Evolutionary conservation across 2,888 invertebrate genomes (phyloP), one percentile per base, ranked within the genome.

Genomic region (Strigamia transsilvanica): DNA sequence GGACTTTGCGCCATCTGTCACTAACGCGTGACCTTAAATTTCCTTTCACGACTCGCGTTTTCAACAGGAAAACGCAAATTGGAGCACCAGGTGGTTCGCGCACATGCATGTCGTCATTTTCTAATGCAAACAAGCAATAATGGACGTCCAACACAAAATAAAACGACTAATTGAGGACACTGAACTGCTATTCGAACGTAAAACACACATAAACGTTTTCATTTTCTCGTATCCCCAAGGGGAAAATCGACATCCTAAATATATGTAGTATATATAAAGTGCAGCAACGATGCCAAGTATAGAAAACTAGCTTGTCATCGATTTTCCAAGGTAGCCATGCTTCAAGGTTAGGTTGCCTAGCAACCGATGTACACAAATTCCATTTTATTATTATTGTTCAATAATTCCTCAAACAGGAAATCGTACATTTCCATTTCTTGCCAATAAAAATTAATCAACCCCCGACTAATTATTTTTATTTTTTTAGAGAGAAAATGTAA

Each of bases 51-150:
- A 56, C 6, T 73, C 27, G 7, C 27, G 1, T 3, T 61, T 61
- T 61, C 13, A 1, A 32, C 27, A 73, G n/a, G 73, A n/a, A 73
- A 73, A n/a, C 12, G 32, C 2, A 73, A 73, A 73, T 73, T 73
- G n/a, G 73, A 73, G 73, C 73, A 73, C 32, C 73, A 73, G 73
- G 73, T 73, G 73, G 23, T 27, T 73, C 13, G 7, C 27, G 73
- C 18, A 23, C 73, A 73, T 73, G 9, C 15, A 27, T 38, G 10
- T 38, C 38, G 38, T n/a, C 13, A 73, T 73, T 73, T 73, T 73
- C 10, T 2, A 15, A n/a, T 73, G 32, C 32, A 27, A 73, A 9
- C 56, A 18, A 56, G n/a, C 46, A 5, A 13, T 46, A n/a, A 73
- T 73, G 13, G 32, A 0, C 73, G 27, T 15, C 7, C 10, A 32